Evolutionary conservation across 2,797 vertebrate genomes (phyloP), one percentile per base, ranked within the genome.

Genomic region (Tokudaia tokunoshimensis): DNA sequence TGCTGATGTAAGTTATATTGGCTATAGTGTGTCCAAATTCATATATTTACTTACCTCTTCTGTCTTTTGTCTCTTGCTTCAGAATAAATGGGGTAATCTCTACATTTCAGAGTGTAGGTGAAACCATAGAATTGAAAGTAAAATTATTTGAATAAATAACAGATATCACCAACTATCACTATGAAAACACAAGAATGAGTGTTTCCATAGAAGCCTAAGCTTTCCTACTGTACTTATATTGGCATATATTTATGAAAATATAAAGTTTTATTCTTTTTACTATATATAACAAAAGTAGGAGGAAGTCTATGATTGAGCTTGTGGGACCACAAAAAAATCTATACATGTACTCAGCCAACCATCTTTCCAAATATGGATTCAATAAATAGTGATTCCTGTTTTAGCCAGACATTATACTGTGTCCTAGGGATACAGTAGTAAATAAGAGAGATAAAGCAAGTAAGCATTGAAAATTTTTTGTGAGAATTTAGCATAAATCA

Each of bases 181-280:
- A 91, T 92, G 52, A 87, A 94, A 96, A 96, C 75, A 81, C 9
- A 91, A 70, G 70, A 91, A 72, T 75, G 59, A 76, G 57, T 63
- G 81, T 96, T 96, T 96, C 90, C 91, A 50, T 84, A 92, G 84
- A 95, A 63, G 94, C 50, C 24, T n/a, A 82, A 37, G 24, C 61
- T 44, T 86, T 41, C 20, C 26, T 81, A 41, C 24, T 65, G 44
- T 78, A 75, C 63, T 95, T 96, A 82, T 89, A 50, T 67, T 93
- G 50, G 2, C 55, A 75, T 57, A 6, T 86, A 63, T 85, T 89
- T 91, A 76, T 44, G 17, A 59, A 70, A 78, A 87, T 59, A 47
- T 41, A 37, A 41, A 63, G 52, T 94, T 86, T 92, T 95, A 19
- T 78, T 91, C 20, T 59, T 94, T 94, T 85, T 59, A 78, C 74